These are phyloP conservation scores for Hydriomena furcata DNA, from an alignment of 2,888 invertebrate genomes.

Conservation along the genomic window DNA sequence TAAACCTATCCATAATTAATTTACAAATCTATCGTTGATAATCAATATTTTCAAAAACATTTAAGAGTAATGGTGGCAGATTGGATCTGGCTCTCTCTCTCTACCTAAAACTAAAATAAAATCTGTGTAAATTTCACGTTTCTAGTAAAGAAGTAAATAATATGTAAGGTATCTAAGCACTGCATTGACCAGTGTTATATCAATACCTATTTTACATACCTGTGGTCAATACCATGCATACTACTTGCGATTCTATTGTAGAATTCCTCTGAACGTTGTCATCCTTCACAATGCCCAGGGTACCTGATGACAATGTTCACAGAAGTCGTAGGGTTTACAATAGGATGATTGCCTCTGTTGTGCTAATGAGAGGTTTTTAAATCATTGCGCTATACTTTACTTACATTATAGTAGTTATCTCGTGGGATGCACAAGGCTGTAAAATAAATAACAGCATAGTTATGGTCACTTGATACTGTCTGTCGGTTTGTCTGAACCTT, in stretches of 20 bases:
- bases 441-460: conserved; percentile 11
- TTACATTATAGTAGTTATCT: conserved; percentile 5
- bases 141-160: no score
- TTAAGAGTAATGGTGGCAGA: no score
- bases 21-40: no score
- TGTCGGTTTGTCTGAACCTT: background rate
- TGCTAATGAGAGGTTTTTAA: conserved; percentile 27
- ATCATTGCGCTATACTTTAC: conserved; percentile 6
- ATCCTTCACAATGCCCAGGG: conserved; percentile 11
- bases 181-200: no score
- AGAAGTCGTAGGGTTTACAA: background rate
- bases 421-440: conserved; percentile 10
- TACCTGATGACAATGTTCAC: background rate
- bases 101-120: no score
- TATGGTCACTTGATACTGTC: conserved; percentile 13
- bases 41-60: no score
- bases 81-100: no score
- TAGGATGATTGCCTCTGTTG: conserved; percentile 6
- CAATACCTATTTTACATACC: no score
- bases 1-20: no score
- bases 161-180: no score
- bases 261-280: background rate
- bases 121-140: no score
- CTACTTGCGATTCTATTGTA: background rate
- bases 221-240: no score